These are phyloP conservation scores for Philaenus spumarius DNA, from an alignment of 1,140 invertebrate species.

Conservation along the genomic window DNA sequence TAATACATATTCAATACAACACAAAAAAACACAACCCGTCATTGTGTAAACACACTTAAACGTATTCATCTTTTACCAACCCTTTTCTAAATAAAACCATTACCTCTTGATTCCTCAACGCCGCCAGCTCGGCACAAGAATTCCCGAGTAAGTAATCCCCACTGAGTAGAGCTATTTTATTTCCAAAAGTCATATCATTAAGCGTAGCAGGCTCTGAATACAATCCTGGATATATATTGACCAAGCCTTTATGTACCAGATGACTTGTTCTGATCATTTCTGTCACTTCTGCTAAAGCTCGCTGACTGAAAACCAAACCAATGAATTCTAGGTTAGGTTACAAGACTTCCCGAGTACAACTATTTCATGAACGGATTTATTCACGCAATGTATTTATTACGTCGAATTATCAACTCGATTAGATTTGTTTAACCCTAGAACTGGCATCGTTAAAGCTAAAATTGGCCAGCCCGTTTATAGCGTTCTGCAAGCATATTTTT, in stretches of 20 bases:
- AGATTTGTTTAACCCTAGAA: too few relatives aligned
- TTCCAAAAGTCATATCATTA: constrained; percentile 85
- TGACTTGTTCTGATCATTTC: constrained; percentile 98
- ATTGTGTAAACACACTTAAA: too few relatives aligned
- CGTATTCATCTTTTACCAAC: too few relatives aligned
- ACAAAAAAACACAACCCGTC: too few relatives aligned
- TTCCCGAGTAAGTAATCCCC: constrained; percentile 90
- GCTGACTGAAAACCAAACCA: constrained; percentile 53
- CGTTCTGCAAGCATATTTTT: too few relatives aligned
- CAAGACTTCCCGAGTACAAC: too few relatives aligned
- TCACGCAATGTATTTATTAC: too few relatives aligned
- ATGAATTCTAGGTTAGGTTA: too few relatives aligned
- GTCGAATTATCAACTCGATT: too few relatives aligned
- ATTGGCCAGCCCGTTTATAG: too few relatives aligned
- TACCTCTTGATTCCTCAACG: constrained; percentile 66
- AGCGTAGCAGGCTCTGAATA: constrained; percentile 48
- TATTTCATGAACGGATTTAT: too few relatives aligned
- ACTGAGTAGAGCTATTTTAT: constrained; percentile 88
- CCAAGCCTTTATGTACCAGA: constrained; percentile 85
- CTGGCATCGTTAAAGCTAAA: too few relatives aligned
- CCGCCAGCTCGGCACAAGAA: constrained; percentile 79
- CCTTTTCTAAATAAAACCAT: constrained; percentile 26
- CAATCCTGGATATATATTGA: constrained; percentile 64
- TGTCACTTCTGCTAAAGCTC: constrained; percentile 86
- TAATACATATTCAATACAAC: neutral